A percentile compares a stretch with the other conserved stretches of the same genome.
Conservation (phyloP, 1,140 invertebrate genomes). For the Drosophila subobscura region DNA sequence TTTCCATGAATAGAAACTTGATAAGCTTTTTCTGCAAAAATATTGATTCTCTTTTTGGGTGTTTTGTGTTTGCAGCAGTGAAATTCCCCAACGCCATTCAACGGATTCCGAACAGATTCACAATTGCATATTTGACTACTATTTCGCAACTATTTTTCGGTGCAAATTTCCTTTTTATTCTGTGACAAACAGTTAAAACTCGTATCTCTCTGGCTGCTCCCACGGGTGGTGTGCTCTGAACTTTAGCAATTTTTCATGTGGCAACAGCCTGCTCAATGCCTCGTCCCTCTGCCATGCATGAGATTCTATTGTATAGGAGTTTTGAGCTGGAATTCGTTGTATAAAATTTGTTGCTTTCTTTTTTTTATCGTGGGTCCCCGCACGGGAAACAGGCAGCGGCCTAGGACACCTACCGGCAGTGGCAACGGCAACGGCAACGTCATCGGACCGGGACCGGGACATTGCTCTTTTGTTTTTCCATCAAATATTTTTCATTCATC, state of each 20-base stretch:
- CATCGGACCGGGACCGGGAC: conserved; percentile 23
- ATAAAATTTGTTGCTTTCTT: conserved; percentile 32
- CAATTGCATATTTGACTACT: conserved; percentile 33
- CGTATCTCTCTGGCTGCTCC: conserved; percentile 13
- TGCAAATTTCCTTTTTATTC: conserved; percentile 28
- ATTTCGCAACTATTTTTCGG: conserved; percentile 30
- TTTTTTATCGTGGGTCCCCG: background rate
- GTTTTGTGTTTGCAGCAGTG: background rate
- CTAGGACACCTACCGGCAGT: background rate
- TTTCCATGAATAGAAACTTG: conserved; percentile 8
- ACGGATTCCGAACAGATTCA: conserved; percentile 33
- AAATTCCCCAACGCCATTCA: conserved; percentile 46
- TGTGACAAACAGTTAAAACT: conserved; percentile 46
- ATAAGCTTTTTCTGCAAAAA: background rate
- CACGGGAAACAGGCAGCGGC: background rate
- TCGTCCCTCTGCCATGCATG: background rate
- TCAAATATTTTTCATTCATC: conserved; percentile 83
- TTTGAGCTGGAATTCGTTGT: conserved; percentile 34
- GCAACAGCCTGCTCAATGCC: conserved; percentile 32
- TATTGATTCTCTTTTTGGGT: background rate
- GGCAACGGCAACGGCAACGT: background rate
- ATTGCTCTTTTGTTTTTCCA: conserved; percentile 80
- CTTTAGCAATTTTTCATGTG: conserved; percentile 47
- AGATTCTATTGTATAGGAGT: conserved; percentile 22
- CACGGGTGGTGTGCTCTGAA: conserved; percentile 40